phyloP scores from a whole-genome alignment of 2,888 invertebrate genomes.

The Tenthredo distinguenda region DNA sequence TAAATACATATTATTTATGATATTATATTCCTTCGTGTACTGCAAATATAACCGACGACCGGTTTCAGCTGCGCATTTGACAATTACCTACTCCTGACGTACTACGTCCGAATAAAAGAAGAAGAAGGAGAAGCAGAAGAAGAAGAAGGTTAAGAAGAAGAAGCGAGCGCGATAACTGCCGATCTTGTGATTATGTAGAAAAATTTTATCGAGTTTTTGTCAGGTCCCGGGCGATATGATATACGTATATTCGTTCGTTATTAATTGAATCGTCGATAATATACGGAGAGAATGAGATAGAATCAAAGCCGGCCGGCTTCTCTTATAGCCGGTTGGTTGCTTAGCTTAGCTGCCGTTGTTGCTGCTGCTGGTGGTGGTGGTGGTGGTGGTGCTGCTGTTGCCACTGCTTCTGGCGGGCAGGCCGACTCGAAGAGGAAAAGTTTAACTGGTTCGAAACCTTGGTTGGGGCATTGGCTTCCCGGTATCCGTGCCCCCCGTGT shows the following conservation, averaged over 20 bases:
- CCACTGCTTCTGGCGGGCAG: neutral
- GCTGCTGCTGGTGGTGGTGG: neutral
- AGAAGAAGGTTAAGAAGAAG: too few relatives aligned
- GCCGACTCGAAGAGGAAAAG: conserved; percentile 34
- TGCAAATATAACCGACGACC: neutral
- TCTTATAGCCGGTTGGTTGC: neutral
- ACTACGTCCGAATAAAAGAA: neutral
- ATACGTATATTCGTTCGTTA: neutral
- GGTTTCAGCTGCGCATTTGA: conserved; percentile 10
- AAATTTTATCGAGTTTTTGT: neutral
- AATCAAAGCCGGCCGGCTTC: conserved; percentile 1
- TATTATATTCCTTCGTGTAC: too few relatives aligned
- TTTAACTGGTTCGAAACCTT: conserved; percentile 50
- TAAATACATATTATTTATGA: too few relatives aligned
- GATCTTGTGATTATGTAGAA: neutral
- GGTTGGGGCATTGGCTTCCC: conserved; percentile 47
- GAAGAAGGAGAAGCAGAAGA: too few relatives aligned
- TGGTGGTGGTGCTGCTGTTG: neutral
- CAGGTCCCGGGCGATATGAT: neutral
- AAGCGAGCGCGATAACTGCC: neutral
- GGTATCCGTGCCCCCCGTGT: conserved; percentile 41
- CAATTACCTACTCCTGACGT: neutral
- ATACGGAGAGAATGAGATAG: neutral
- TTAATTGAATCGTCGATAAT: conserved; percentile 7
- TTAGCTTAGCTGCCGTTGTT: neutral